Evolutionary conservation across 1,140 invertebrate genomes (phyloP).

Genomic region (Drosophila novamexicana): DNA sequence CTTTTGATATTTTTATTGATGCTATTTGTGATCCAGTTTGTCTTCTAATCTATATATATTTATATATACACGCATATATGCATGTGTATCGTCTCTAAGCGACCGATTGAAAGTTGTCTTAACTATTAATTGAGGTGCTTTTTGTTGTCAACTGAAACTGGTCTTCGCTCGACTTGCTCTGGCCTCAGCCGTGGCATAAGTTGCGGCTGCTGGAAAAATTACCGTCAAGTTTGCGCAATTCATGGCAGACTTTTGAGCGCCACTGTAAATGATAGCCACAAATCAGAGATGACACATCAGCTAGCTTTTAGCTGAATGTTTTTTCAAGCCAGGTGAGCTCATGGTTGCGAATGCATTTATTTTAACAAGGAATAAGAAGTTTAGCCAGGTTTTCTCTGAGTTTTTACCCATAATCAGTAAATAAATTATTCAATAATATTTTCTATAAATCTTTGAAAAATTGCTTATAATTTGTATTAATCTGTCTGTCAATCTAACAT

Average conservation of each 20-base stretch:
- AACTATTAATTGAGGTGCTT: conserved; percentile 37
- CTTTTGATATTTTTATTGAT: conserved; percentile 62
- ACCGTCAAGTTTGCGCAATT: conserved; percentile 1
- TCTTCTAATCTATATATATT: conserved; percentile 35
- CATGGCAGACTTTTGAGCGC: conserved; percentile 43
- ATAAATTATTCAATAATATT: too few species aligned
- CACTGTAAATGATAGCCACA: background rate
- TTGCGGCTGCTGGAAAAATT: conserved; percentile 16
- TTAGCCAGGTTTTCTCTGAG: too few species aligned
- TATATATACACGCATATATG: background rate
- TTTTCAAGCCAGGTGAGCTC: background rate
- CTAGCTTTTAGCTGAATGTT: conserved; percentile 17
- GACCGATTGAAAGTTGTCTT: conserved; percentile 44
- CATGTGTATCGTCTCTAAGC: conserved; percentile 6
- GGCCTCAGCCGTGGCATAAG: conserved; percentile 6
- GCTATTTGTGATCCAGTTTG: conserved; percentile 58
- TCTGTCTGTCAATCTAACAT: too few species aligned
- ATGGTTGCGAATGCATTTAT: too few species aligned
- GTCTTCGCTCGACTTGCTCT: conserved; percentile 17
- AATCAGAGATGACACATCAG: background rate
- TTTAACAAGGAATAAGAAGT: too few species aligned
- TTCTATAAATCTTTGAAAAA: too few species aligned
- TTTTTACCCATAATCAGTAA: too few species aligned
- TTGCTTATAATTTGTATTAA: too few species aligned
- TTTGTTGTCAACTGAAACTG: conserved; percentile 50